Evolutionary conservation across 2,888 invertebrate species (phyloP), one percentile per base, ranked within the genome.

Genomic region (Conus canariensis): DNA sequence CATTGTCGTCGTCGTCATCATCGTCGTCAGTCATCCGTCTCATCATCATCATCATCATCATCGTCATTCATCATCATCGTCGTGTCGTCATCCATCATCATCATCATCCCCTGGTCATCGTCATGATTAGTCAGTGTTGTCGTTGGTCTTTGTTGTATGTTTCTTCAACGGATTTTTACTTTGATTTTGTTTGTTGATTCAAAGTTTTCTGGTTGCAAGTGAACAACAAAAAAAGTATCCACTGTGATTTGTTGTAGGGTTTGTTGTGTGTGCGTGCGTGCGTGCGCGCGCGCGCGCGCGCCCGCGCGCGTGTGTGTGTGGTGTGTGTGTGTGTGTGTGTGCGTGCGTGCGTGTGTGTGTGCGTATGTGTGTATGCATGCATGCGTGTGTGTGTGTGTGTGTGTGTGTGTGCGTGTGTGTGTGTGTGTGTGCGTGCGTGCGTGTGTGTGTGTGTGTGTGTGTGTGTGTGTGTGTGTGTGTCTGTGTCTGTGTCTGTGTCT

Each of bases 371-470:
- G 74, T 74, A 19, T 74, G 25, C 30, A 7, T 74, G 74, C 19
- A 1, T 74, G 74, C 19, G 74, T 74, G 74, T 74, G 3, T 74
- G 74, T 74, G 0, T 74, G 3, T 74, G 74, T 74, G 74, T 10
- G 19, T 74, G 3, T 74, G 74, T 74, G 74, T 4, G 74, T n/a
- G 77, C 25, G 77, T 77, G 80, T 16, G 80, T 80, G 80, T 16
- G 80, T 80, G 80, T 16, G 80, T 80, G 80, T 16, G 80, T 80
- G 45, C 14, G 80, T 80, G 80, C 14, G 80, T 45, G 80, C 14
- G 80, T 45, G 80, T 30, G 80, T 45, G 80, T 45, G 80, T 45
- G 80, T 30, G 80, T 80, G 80, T 45, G 80, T 80, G 80, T 45
- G 80, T 80, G 80, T 16, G 56, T 30, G 30, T 19, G 30, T 80